Percentiles rank a stretch among this genome's conserved stretches.
Evolutionary conservation across 1,140 invertebrate genomes (phyloP).

Genomic region (Thaumetopoea pityocampa): DNA sequence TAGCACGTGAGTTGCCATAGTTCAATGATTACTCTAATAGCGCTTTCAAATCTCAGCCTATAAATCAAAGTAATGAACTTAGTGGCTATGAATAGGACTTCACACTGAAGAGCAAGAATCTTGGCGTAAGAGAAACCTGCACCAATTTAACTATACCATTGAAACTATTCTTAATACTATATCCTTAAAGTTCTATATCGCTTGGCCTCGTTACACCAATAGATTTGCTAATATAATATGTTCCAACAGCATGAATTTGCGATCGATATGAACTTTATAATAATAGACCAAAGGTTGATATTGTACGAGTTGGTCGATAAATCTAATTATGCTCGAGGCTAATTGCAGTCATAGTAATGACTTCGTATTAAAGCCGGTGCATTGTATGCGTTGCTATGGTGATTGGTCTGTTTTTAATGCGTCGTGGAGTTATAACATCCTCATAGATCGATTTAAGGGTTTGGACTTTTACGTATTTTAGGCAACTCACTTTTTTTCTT

Average conservation of each 20-base stretch:
- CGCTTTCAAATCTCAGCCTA: constrained; percentile 11
- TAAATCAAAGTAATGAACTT: constrained; percentile 18
- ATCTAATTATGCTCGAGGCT: constrained; percentile 13
- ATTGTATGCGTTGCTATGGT: constrained; percentile 38
- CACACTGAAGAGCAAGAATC: constrained; percentile 1
- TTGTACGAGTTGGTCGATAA: constrained; percentile 7
- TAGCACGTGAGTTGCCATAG: no score
- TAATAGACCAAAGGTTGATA: constrained; percentile 6
- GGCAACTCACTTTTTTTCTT: no score
- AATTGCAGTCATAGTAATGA: constrained; percentile 32
- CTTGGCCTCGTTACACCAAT: not conserved
- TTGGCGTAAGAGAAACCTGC: constrained; percentile 7
- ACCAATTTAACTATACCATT: not conserved
- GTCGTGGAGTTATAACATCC: no score
- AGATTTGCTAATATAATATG: constrained; percentile 1
- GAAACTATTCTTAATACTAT: constrained; percentile 1
- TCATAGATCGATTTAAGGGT: no score
- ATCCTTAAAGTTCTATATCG: constrained; percentile 8
- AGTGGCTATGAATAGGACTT: constrained; percentile 9
- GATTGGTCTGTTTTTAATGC: constrained; percentile 26
- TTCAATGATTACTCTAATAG: constrained; percentile 14
- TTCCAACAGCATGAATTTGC: constrained; percentile 6
- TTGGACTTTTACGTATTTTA: no score
- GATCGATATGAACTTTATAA: constrained; percentile 1
- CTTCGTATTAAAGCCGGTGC: constrained; percentile 34